Percentiles rank a stretch among this genome's conserved stretches.
Evolutionary conservation across 2,797 vertebrate species (phyloP).

Genomic region (Cuculus canorus): DNA sequence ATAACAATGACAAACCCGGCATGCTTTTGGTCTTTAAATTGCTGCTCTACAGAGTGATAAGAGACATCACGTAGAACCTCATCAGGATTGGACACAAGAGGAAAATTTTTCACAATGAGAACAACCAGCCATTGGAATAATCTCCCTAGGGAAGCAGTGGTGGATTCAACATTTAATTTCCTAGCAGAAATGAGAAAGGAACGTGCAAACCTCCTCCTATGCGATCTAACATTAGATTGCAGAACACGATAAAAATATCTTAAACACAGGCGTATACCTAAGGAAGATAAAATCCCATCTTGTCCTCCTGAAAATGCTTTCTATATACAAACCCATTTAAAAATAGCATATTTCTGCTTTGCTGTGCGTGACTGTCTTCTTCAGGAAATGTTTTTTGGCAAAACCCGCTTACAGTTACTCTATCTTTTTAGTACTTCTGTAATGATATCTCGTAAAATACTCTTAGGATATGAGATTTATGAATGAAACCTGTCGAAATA

Average conservation of each 20-base stretch:
- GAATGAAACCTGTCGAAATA: constrained; percentile 39
- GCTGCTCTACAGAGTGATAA: not conserved
- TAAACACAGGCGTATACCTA: not conserved
- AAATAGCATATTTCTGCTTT: constrained; percentile 6
- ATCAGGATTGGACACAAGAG: not conserved
- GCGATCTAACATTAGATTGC: constrained; percentile 28
- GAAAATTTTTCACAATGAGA: too few species aligned
- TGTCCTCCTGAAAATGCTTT: constrained; percentile 2
- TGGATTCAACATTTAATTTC: constrained; percentile 17
- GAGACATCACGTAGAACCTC: constrained; percentile 10
- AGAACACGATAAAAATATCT: constrained; percentile 17
- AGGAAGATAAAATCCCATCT: constrained; percentile 22
- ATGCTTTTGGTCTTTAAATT: constrained; percentile 17
- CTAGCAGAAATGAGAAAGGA: constrained; percentile 32
- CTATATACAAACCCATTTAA: constrained; percentile 27
- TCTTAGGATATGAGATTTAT: not conserved
- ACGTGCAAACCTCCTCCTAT: not conserved
- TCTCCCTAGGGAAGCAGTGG: too few species aligned
- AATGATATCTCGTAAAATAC: not conserved
- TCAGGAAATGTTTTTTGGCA: not conserved
- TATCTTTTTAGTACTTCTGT: not conserved
- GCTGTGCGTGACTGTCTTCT: not conserved
- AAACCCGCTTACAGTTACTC: constrained; percentile 9
- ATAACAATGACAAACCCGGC: constrained; percentile 2
- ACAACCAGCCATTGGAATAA: too few species aligned